Evolutionary conservation across 2,888 invertebrate genomes (phyloP).

Genomic region (Tipula helvola): DNA sequence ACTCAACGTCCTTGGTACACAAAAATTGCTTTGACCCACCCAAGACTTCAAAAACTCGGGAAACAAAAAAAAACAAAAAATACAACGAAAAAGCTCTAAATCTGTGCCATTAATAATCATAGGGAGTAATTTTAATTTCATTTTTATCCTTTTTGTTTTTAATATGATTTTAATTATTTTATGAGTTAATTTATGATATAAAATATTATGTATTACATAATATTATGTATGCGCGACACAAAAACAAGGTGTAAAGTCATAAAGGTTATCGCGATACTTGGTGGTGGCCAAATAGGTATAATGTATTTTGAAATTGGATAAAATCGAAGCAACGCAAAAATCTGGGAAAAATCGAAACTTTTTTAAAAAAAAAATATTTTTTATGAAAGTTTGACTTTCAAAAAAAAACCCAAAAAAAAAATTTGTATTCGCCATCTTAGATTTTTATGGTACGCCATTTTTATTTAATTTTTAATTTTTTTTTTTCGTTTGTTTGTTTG

Average conservation of each 20-base stretch:
- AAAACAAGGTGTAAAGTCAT: neutral
- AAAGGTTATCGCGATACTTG: neutral
- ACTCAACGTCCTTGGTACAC: conserved; percentile 7
- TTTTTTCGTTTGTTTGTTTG: too few relatives aligned
- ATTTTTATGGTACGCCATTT: neutral
- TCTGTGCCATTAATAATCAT: too few relatives aligned
- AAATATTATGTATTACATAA: neutral
- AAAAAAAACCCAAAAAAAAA: neutral
- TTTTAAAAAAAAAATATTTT: neutral
- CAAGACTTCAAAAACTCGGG: neutral
- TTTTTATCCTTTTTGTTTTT: neutral
- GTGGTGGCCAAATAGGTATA: too few relatives aligned
- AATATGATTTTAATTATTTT: neutral
- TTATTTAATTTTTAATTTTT: neutral
- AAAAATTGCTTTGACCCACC: conserved; percentile 10
- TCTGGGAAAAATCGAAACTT: neutral
- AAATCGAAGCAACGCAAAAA: neutral
- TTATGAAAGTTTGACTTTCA: neutral
- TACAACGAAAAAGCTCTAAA: neutral
- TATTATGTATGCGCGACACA: neutral
- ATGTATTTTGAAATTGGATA: too few relatives aligned
- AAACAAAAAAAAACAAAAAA: neutral
- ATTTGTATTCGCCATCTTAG: neutral
- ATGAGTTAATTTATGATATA: neutral
- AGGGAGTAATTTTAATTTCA: neutral